Base-by-base conservation (phyloP, 2,113 vertebrate species). In the Lagopus muta region DNA sequence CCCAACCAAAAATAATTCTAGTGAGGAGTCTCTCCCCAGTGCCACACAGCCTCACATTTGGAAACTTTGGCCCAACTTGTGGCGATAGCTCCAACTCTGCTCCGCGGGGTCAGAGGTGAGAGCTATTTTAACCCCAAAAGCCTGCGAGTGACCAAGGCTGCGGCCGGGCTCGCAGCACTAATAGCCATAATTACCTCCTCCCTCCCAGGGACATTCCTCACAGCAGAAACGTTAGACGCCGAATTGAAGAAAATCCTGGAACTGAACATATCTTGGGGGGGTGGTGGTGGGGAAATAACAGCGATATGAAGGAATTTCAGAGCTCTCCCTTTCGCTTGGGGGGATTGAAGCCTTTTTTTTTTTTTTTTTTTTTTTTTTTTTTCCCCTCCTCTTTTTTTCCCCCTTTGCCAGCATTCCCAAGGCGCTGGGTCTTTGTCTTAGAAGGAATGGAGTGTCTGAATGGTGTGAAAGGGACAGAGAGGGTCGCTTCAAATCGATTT, bases 401-500 rank as follows among this genome's bases (percentile, higher is more conserved):
- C 90, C 78, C 34, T 43, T 88, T 94, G 90, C 94, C 94, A 97
- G 97, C 97, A 98, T 98, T 98, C 97, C 97, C 98, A 98, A 98
- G 97, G 97, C 97, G 65, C 97, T 96, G 95, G 84, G 96, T 93
- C 98, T 98, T 98, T 98, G 98, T 98, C 97, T 98, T 96, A 97
- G 97, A 96, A 98, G 98, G 97, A 98, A 98, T 98, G 97, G 97
- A 97, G 97, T 97, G 97, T 97, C 97, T 98, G 98, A 98, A 98
- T 98, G 97, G 97, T 97, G 97, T 98, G 98, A 98, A 98, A 98
- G 97, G 97, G 98, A 98, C 97, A 98, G 97, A 98, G 97, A 98
- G 98, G 98, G 98, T 98, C 98, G 97, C 98, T 98, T 98, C 97
- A 97, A 98, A 98, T 98, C 98, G 98, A 98, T 98, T 98, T 98